Evolutionary conservation across 2,888 invertebrate genomes (phyloP), one percentile per base, ranked within the genome.

Genomic region (Galerucella nymphaeae): DNA sequence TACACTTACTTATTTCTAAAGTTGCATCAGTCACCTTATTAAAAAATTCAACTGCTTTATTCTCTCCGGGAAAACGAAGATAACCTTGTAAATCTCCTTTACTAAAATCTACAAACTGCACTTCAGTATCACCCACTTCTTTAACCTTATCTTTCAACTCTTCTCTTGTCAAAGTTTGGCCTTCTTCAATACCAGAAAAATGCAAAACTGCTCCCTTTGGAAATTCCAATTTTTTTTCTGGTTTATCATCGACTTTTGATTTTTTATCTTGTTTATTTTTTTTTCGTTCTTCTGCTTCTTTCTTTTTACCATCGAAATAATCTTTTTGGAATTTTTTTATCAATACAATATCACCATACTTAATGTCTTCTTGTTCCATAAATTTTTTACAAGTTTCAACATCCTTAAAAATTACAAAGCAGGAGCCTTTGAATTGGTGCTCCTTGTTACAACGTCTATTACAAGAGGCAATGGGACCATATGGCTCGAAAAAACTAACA

Each of bases 361-460:
- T 90, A 14, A 86, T 70, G 50, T 86, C 86, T 78, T 94, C 92
- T 20, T 89, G 87, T 20, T 90, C 91, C 50, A 96, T 85, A 83
- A 96, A 96, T 74, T 91, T 92, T 80, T 94, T 92, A 2, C 96
- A 95, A 83, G 91, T 91, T 69, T 96, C 97, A 68, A 91, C 89
- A 42, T 91, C 93, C 80, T 92, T 91, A 86, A 98, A 99, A 6
- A 95, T 93, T 11, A 93, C 91, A 86, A 97, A 98, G 64, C 97
- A 92, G 1, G 98, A 98, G 65, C 98, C 99, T 88, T 98, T 96
- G 84, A 96, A 96, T 73, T 90, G 85, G 66, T 90, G 88, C 62
- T 90, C 88, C 77, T 90, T 91, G 76, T 88, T 89, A 70, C 91
- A 89, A 64, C 90, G 86, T 89, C 91, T 91, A 2, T 88, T 88